Evolutionary conservation across 2,797 vertebrate species (phyloP), one percentile per base, ranked within the genome.

Genomic region (Tamandua tetradactyla): DNA sequence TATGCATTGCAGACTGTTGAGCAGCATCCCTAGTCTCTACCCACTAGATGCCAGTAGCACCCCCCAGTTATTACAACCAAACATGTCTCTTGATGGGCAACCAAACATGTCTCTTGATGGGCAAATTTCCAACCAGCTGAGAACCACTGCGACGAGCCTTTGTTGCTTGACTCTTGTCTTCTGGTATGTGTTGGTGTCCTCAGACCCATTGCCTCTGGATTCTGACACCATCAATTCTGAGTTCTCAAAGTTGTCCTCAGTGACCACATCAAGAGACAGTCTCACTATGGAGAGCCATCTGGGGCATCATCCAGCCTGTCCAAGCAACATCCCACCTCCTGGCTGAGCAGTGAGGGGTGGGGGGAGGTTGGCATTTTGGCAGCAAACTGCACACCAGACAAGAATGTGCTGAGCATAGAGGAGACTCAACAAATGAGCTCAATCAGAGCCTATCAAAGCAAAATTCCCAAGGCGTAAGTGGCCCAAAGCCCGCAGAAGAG

Each of bases 1-100:
- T 75, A 30, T 4, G 35, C 4, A 1, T 13, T 27, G 1, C 1
- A 75, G 42, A 42, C 9, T 12, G 13, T 1, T 5, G 18, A 66
- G 83, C 13, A 1, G 13, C 23, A 18, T 7, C 55, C 52, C 25
- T 1, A 5, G 55, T 32, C 42, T 62, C 47, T 12, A 7, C 2
- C 2, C 55, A 57, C 25, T 20, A 12, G 44, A 42, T 20, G 44
- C 23, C 59, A 61, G 59, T 30, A 2, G 10, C 47, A 9, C 47
- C 47, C 47, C 10, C 47, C 47, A 13, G 47, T 47, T 47, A 47
- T 47, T 18, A 55, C 55, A 52, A 52, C 49, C 49, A 55, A 20
- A 55, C 5, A 17, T 22, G 55, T 55, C 52, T n/a, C n/a, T n/a
- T n/a, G n/a, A n/a, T n/a, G n/a, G n/a, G n/a, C 62, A 66, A 32